These are phyloP conservation scores for Philaenus spumarius DNA, from an alignment of 1,140 invertebrate genomes.

Conservation along the genomic window DNA sequence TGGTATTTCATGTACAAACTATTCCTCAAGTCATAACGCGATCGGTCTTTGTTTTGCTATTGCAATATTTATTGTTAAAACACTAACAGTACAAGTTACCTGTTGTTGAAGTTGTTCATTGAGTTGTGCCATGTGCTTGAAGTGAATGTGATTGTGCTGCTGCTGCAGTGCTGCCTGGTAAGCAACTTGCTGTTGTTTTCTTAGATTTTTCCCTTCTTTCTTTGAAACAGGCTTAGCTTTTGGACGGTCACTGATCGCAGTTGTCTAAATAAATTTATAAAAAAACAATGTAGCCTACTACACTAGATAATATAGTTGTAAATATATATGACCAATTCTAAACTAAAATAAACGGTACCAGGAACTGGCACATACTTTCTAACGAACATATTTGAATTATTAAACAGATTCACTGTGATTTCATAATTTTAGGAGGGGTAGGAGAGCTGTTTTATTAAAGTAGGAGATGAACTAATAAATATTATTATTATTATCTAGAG, in stretches of 20 bases:
- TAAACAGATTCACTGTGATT: too few relatives aligned
- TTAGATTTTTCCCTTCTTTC: slow-evolving; percentile 58
- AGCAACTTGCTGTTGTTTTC: slow-evolving; percentile 35
- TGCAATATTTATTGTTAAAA: slow-evolving; percentile 29
- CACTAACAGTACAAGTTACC: slow-evolving; percentile 29
- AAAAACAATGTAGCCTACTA: neutral
- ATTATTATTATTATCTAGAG: too few relatives aligned
- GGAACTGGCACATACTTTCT: too few relatives aligned
- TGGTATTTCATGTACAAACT: slow-evolving; percentile 18
- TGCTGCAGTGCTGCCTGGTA: slow-evolving; percentile 38
- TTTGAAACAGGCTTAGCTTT: slow-evolving; percentile 72
- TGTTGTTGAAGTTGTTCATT: slow-evolving; percentile 21
- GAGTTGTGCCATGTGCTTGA: slow-evolving; percentile 24
- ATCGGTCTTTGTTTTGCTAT: slow-evolving; percentile 32
- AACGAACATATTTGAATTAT: too few relatives aligned
- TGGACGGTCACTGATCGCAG: slow-evolving; percentile 69
- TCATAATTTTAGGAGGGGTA: too few relatives aligned
- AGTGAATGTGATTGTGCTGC: slow-evolving; percentile 22
- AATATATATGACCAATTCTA: too few relatives aligned
- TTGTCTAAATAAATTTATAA: slow-evolving; percentile 46
- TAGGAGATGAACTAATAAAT: too few relatives aligned
- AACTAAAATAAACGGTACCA: too few relatives aligned
- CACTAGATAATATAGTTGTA: too few relatives aligned
- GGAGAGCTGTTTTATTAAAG: too few relatives aligned
- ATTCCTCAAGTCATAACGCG: too few relatives aligned